phyloP scores from a whole-genome alignment of 2,888 invertebrate genomes.

The Cerceris ruficornis region DNA sequence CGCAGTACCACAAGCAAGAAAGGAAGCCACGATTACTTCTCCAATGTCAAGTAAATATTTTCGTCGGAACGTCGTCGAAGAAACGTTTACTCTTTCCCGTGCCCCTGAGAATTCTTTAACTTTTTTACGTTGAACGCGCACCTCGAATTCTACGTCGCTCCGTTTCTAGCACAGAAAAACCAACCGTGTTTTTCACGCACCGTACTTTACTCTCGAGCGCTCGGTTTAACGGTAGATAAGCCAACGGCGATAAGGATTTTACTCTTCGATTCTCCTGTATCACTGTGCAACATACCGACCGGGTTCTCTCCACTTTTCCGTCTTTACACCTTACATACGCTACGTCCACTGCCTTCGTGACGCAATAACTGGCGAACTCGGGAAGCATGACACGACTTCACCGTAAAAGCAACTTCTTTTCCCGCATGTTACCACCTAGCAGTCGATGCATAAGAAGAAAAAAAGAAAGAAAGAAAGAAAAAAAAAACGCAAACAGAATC shows the following conservation, averaged over 20 bases:
- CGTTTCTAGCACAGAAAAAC: not conserved
- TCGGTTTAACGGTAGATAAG: slow-evolving; percentile 27
- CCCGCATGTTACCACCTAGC: not conserved
- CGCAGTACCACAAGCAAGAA: not conserved
- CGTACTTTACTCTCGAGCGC: slow-evolving; percentile 5
- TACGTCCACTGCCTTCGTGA: not conserved
- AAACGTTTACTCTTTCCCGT: not conserved
- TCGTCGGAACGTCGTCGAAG: not conserved
- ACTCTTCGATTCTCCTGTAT: slow-evolving; percentile 6
- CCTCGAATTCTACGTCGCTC: slow-evolving; percentile 15
- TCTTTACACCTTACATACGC: not conserved
- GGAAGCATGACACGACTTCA: not conserved
- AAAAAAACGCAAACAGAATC: slow-evolving; percentile 14
- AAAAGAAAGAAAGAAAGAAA: not conserved
- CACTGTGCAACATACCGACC: not conserved
- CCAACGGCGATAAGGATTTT: slow-evolving; percentile 22
- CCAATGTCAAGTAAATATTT: not conserved
- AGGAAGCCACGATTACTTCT: not conserved
- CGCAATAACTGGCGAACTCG: not conserved
- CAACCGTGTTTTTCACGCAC: slow-evolving; percentile 34
- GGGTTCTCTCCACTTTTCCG: not conserved
- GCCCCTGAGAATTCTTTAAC: slow-evolving; percentile 10
- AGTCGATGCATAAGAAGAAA: not conserved
- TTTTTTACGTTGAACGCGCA: slow-evolving; percentile 10
- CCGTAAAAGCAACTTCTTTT: not conserved